Evolutionary conservation across 2,888 invertebrate species (phyloP), one percentile per base, ranked within the genome.

Genomic region (Pammene fasciana): DNA sequence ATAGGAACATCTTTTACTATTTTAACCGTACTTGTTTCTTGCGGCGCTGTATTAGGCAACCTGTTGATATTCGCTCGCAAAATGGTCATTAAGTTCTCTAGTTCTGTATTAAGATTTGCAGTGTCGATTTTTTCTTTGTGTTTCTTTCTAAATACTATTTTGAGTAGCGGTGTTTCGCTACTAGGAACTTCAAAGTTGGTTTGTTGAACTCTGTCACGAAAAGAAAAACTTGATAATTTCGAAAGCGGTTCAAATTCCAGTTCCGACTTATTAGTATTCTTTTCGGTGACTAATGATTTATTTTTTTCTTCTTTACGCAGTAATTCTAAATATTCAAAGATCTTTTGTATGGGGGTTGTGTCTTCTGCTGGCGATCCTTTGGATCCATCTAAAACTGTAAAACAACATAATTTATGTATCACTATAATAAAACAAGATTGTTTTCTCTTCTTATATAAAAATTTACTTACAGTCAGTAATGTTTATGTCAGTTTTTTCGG

Each of bases 321-420:
- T 26, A 18, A 7, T n/a, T 67, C 59, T 50, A 67, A 59, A 48
- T 59, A 67, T n/a, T 67, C 34, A 41, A 59, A 41, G 11, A 68
- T 52, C 14, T 57, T 65, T 56, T 14, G 43, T 43, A 64, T 38
- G n/a, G 43, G 52, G 4, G 45, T 18, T 1, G 18, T 36, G 13
- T 18, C 59, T 13, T 41, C 52, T 16, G 10, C 26, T 18, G 8
- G 46, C 36, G 16, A 11, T 61, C 13, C 50, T 41, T 41, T 50
- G 18, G 43, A 43, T 43, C 13, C 43, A 43, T 52, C 62, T 62
- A n/a, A n/a, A 62, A 62, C n/a, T 41, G 2, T 10, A 52, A 50
- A 41, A 41, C 18, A 18, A 34, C n/a, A 26, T 52, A 9, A 41
- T 48, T 46, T n/a, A 8, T 36, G 9, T 11, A 62, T n/a, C 45